Evolutionary conservation across 1,140 invertebrate genomes (phyloP).

Genomic region (Aphelenchoides fujianensis): DNA sequence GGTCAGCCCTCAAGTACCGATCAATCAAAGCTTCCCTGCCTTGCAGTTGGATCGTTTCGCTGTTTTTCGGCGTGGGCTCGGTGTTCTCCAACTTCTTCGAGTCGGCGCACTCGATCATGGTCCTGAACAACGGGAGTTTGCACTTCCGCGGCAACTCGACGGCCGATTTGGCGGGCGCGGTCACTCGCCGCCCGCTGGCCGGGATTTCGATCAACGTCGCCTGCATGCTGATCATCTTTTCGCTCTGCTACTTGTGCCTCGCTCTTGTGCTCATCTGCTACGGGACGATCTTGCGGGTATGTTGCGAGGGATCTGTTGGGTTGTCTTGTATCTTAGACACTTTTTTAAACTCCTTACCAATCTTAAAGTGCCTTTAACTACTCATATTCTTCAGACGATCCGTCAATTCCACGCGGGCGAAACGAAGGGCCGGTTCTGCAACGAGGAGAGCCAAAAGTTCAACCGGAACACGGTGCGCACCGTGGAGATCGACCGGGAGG

Average conservation of each 20-base stretch:
- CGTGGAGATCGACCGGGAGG: conserved; percentile 21
- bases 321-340: neutral
- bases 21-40: no score
- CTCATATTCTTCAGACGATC: no score
- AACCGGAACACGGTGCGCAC: conserved; percentile 27
- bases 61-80: conserved; percentile 57
- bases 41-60: conserved; percentile 56
- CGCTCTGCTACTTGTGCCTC: conserved; percentile 56
- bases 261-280: conserved; percentile 55
- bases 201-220: conserved; percentile 49
- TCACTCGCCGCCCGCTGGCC: conserved; percentile 41
- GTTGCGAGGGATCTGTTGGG: neutral
- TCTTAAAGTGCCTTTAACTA: no score
- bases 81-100: conserved; percentile 57
- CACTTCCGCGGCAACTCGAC: conserved; percentile 35
- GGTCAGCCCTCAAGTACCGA: conserved; percentile 36
- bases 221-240: conserved; percentile 52
- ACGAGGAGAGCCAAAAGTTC: conserved; percentile 47
- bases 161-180: conserved; percentile 7
- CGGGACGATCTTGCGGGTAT: conserved; percentile 49
- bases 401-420: conserved; percentile 53
- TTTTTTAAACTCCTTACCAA: neutral
- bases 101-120: conserved; percentile 51
- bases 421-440: conserved; percentile 42
- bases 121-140: conserved; percentile 39